Evolutionary conservation across 2,797 vertebrate genomes (phyloP).

Genomic region (Capromys pilorides): DNA sequence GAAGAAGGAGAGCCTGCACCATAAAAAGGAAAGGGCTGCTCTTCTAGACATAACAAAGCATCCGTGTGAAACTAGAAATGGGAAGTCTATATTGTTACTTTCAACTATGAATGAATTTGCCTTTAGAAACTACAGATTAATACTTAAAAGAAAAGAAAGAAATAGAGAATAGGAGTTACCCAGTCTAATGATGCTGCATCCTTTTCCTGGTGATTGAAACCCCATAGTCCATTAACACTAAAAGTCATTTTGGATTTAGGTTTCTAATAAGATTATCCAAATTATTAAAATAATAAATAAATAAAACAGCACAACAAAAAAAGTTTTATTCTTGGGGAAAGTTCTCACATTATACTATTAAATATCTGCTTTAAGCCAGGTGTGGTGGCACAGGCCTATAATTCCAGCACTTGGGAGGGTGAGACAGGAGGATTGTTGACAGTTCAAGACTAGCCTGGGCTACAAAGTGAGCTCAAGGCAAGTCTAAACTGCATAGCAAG

Average conservation of each 20-base stretch:
- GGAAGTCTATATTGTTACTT: slow-evolving; percentile 71
- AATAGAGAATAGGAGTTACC: slow-evolving; percentile 57
- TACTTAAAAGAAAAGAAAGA: slow-evolving; percentile 63
- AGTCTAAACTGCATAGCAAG: not conserved
- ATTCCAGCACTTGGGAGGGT: too few species aligned
- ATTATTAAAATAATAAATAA: slow-evolving; percentile 54
- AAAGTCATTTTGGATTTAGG: slow-evolving; percentile 49
- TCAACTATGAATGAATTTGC: slow-evolving; percentile 65
- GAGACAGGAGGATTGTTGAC: too few species aligned
- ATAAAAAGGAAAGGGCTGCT: slow-evolving; percentile 64
- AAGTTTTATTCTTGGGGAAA: too few species aligned
- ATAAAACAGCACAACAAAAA: not conserved
- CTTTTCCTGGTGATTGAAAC: slow-evolving; percentile 39
- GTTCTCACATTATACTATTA: too few species aligned
- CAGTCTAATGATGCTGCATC: slow-evolving; percentile 19
- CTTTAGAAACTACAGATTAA: slow-evolving; percentile 65
- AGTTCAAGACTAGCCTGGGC: too few species aligned
- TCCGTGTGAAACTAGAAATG: slow-evolving; percentile 74
- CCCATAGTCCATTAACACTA: slow-evolving; percentile 45
- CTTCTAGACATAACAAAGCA: slow-evolving; percentile 58
- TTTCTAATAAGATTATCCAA: slow-evolving; percentile 58
- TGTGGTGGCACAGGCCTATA: too few species aligned
- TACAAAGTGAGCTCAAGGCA: too few species aligned
- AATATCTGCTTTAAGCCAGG: slow-evolving; percentile 51
- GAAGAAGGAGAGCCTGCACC: slow-evolving; percentile 59